Percentiles rank a stretch among this genome's conserved stretches.
phyloP scores from a whole-genome alignment of 2,113 vertebrate species.

The Haliaeetus leucogaster region DNA sequence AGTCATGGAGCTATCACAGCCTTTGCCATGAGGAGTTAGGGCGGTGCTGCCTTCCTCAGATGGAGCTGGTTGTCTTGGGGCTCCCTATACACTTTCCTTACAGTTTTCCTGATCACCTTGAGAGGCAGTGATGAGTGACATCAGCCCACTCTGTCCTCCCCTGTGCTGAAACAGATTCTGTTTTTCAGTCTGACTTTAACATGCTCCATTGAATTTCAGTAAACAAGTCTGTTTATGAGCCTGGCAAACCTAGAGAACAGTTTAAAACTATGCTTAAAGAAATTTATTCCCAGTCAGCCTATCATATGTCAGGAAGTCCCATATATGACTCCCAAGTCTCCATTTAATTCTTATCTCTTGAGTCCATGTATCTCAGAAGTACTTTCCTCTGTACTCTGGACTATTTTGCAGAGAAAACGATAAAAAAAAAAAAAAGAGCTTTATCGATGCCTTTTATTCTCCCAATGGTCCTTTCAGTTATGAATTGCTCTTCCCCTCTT shows the following conservation, averaged over 20 bases:
- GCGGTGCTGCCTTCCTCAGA: background rate
- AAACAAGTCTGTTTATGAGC: constrained; percentile 50
- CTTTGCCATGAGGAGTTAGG: background rate
- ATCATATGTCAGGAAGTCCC: background rate
- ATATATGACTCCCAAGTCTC: background rate
- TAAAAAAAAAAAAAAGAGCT: background rate
- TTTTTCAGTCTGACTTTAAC: constrained; percentile 27
- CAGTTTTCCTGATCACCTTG: background rate
- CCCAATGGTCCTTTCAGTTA: background rate
- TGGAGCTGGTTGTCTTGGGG: background rate
- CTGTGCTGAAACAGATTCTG: background rate
- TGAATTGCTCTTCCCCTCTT: background rate
- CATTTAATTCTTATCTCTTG: background rate
- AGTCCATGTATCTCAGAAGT: background rate
- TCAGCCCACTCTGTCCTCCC: background rate
- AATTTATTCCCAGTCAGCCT: background rate
- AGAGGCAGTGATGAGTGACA: constrained; percentile 26
- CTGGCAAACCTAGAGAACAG: background rate
- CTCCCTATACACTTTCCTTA: background rate
- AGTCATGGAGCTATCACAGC: background rate
- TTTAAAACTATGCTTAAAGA: background rate
- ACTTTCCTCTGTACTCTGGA: background rate
- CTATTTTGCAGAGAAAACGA: background rate
- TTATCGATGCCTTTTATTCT: background rate
- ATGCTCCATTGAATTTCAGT: constrained; percentile 50